These are phyloP conservation scores for Sula dactylatra DNA, from an alignment of 2,113 vertebrate genomes.

Conservation along the genomic window DNA sequence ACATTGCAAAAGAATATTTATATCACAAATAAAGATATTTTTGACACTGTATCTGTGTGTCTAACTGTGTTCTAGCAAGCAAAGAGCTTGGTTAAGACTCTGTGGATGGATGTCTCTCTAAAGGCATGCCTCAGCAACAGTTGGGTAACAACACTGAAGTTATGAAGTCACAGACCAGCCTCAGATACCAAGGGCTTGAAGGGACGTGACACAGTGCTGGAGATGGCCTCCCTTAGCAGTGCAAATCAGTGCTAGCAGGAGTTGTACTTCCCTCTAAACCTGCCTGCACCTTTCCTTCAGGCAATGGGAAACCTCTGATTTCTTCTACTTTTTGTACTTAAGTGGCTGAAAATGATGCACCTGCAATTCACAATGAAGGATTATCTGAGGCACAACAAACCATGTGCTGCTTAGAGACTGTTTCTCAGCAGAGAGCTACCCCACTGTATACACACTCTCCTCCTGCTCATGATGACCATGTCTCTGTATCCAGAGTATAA, in stretches of 20 bases:
- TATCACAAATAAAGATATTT: background rate
- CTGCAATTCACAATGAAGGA: background rate
- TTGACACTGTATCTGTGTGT: background rate
- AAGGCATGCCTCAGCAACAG: background rate
- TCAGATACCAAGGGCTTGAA: background rate
- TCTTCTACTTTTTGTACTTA: background rate
- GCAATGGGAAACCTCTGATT: background rate
- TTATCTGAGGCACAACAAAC: background rate
- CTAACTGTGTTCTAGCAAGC: background rate
- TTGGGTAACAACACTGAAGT: background rate
- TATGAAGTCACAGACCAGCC: background rate
- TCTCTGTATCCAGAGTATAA: background rate
- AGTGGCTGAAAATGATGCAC: background rate
- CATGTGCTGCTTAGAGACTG: background rate
- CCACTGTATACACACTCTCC: background rate
- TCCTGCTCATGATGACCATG: background rate
- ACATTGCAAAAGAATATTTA: background rate
- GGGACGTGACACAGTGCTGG: background rate
- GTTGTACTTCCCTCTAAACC: background rate
- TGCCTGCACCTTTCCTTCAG: background rate
- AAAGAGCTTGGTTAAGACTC: background rate
- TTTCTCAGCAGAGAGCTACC: background rate
- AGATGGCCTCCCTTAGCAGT: background rate
- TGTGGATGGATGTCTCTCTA: background rate
- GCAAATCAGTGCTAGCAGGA: accelerated